Base-by-base conservation (phyloP, 2,888 invertebrate species). In the Eupithecia dodoneata region DNA sequence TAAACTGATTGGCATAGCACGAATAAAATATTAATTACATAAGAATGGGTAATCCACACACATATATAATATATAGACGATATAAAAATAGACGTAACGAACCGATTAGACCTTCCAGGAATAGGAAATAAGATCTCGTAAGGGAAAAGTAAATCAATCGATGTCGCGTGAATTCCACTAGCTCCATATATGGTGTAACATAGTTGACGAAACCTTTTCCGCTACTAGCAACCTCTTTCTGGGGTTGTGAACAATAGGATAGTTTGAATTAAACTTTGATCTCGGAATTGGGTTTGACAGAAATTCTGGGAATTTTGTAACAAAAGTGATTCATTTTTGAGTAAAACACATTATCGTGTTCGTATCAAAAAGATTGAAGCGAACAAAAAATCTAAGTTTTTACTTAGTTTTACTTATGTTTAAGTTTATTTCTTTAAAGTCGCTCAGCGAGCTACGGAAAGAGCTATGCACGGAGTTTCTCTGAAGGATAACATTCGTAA, bases 151-250 rank as follows among this genome's bases (percentile, higher is more conserved):
- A 4, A 30, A 41, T 13, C 66, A 41, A 66, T 15, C 2, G 13
- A 66, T 42, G 66, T 66, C 15, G 15, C 42, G 30, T 66, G 42
- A 15, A 41, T 41, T 41, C 15, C 41, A 66, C 13, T 41, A 7
- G 42, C 41, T 66, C 13, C 42, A 15, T 15, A 66, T 65, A 41
- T 15, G 18, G 18, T 59, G 18, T 59, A 2, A 59, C 59, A 59
- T 18, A 59, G 18, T 59, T 59, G 59, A 18, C 18, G 63, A 63
- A 75, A 75, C 72, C 55, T 66, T 75, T 79, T 79, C n/a, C n/a
- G 73, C 71, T 70, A 55, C 75, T 63, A 67, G 71, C 71, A 47
- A 76, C 63, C 44, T 73, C 59, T 63, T 73, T 52, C 12, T 63
- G 49, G 41, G 18, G 6, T 49, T 42, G 66, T 66, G 66, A 66